A percentile compares a stretch with the other conserved stretches of the same genome.
These are phyloP conservation scores for Illadopsis cleaveri DNA, from an alignment of 2,113 vertebrate species.

Conservation along the genomic window DNA sequence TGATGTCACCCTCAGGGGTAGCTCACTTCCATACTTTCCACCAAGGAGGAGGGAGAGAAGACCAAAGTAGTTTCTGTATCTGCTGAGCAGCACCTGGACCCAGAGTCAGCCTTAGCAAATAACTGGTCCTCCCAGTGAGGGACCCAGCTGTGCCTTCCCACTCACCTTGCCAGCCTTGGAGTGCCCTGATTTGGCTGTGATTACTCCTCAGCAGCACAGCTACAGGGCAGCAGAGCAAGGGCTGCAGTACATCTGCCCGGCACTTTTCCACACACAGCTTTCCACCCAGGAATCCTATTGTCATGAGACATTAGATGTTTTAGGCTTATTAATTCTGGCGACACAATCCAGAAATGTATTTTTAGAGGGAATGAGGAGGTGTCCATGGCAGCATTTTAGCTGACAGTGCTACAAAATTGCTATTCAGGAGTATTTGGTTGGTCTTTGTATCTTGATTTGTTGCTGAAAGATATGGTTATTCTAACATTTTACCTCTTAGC, in stretches of 20 bases:
- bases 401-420: neutral
- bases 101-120: accelerated
- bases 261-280: neutral
- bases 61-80: neutral
- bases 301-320: neutral
- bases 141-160: neutral
- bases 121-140: accelerated
- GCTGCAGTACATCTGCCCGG: accelerated
- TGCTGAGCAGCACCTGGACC: neutral
- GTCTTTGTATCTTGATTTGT: neutral
- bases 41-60: neutral
- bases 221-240: neutral
- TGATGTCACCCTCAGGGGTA: neutral
- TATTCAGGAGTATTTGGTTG: neutral
- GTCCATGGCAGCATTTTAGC: conserved; percentile 12
- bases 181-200: neutral
- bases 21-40: neutral
- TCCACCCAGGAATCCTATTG: neutral
- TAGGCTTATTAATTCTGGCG: conserved; percentile 15
- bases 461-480: neutral
- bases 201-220: neutral
- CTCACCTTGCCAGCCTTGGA: neutral
- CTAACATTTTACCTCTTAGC: neutral
- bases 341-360: conserved; percentile 16
- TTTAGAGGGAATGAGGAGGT: conserved; percentile 42